A percentile compares a stretch with the other conserved stretches of the same genome.
Conservation (phyloP, 2,888 invertebrate genomes). For the Hemithea aestivaria region DNA sequence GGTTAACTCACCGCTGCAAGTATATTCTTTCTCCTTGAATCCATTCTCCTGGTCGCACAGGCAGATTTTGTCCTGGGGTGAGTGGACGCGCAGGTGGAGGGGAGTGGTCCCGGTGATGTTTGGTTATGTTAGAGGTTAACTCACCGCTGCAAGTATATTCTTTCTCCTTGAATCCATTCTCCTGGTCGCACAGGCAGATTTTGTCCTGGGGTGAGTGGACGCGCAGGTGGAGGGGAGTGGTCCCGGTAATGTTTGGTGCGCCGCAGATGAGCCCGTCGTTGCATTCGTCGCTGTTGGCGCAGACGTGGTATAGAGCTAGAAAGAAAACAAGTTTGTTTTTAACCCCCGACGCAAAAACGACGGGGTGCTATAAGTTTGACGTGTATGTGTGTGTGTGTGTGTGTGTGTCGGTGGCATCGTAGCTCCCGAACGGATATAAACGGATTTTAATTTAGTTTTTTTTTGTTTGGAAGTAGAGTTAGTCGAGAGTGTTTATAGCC, state of each 20-base stretch:
- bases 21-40: conserved; percentile 80
- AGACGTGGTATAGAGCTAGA: conserved; percentile 79
- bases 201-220: conserved; percentile 62
- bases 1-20: no score
- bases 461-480: no score
- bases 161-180: conserved; percentile 82
- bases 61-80: conserved; percentile 73
- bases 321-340: background rate
- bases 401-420: no score
- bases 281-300: conserved; percentile 81
- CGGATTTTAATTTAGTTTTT: no score
- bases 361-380: no score
- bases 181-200: conserved; percentile 80
- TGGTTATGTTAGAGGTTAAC: conserved; percentile 16
- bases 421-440: no score
- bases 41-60: conserved; percentile 81
- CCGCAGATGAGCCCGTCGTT: conserved; percentile 81
- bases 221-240: conserved; percentile 56
- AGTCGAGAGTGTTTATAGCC: no score
- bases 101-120: conserved; percentile 44
- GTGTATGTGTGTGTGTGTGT: no score
- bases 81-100: conserved; percentile 53
- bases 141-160: conserved; percentile 82
- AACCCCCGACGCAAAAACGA: no score
- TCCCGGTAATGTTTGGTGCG: conserved; percentile 74